Base-by-base conservation (phyloP, 2,888 invertebrate species). In the Sericinus montela region DNA sequence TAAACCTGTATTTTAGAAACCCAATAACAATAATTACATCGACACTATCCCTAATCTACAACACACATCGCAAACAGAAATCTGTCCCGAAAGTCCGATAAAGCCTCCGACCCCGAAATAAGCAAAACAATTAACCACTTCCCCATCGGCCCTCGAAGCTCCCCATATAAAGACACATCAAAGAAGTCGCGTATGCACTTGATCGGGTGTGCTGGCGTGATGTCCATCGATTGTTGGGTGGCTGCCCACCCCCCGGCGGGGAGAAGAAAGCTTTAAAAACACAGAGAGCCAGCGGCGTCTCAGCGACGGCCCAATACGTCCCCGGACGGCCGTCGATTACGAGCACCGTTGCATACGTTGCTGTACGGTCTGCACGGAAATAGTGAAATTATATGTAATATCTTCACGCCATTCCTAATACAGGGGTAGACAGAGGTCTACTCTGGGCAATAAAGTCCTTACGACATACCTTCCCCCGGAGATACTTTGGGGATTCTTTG, bases 221-320 rank as follows among this genome's bases (percentile, higher is more conserved):
- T 76, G 85, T 73, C 80, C 85, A 84, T 86, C 86, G 84, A 85
- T 86, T 84, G 82, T 65, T 59, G 71, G 69, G 46, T 44, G 42
- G 58, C 32, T n/a, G 11, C 1, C 57, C 45, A 58, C 49, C 47
- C 64, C 52, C 72, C 56, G 37, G 32, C 50, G 64, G 62, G 52
- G 57, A 57, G 69, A 67, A 67, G 68, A 70, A 71, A 68, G 68
- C 64, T 70, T 69, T 72, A 69, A 72, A 72, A 72, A 71, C 60
- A 64, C 60, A 64, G 60, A 59, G 76, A 75, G 75, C 69, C 69
- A 64, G 67, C 72, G 78, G 72, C 83, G 84, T 85, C 85, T 85
- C 86, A 71, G 70, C 84, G 83, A 80, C 82, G 83, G 79, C 71
- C 83, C 82, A 80, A 83, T 85, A 81, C 84, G 85, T 86, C 85